Evolutionary conservation across 2,888 invertebrate genomes (phyloP).

Genomic region (Tupiocoris notatus): DNA sequence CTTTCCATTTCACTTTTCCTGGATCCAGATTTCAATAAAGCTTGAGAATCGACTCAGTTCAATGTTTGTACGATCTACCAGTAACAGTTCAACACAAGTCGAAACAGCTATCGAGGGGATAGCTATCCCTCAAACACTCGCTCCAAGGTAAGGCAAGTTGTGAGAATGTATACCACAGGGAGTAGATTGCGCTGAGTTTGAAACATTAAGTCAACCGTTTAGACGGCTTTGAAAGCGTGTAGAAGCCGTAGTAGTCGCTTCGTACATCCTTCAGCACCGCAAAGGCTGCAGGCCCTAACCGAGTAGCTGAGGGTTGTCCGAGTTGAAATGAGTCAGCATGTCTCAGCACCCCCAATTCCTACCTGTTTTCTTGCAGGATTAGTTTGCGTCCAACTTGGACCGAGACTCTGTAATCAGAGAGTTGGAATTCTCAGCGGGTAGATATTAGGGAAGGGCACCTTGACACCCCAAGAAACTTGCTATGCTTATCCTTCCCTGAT

Average conservation of each 20-base stretch:
- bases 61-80: too few relatives aligned
- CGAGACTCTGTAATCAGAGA: constrained; percentile 20
- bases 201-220: constrained; percentile 35
- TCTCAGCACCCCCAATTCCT: background rate
- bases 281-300: background rate
- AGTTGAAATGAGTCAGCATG: constrained; percentile 36
- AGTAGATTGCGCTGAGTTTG: constrained; percentile 27
- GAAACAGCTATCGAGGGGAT: background rate
- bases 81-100: too few relatives aligned
- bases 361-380: background rate
- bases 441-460: too few relatives aligned
- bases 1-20: too few relatives aligned
- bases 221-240: constrained; percentile 6
- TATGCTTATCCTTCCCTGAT: too few relatives aligned
- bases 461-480: too few relatives aligned
- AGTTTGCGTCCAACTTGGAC: constrained; percentile 19
- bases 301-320: constrained; percentile 16
- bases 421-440: constrained; percentile 6
- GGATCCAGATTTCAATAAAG: too few relatives aligned
- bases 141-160: background rate
- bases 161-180: background rate
- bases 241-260: too few relatives aligned
- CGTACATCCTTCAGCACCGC: background rate
- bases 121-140: background rate
- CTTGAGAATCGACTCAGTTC: too few relatives aligned